phyloP scores from a whole-genome alignment of 1,140 invertebrate species.

The Ectropis grisescens region DNA sequence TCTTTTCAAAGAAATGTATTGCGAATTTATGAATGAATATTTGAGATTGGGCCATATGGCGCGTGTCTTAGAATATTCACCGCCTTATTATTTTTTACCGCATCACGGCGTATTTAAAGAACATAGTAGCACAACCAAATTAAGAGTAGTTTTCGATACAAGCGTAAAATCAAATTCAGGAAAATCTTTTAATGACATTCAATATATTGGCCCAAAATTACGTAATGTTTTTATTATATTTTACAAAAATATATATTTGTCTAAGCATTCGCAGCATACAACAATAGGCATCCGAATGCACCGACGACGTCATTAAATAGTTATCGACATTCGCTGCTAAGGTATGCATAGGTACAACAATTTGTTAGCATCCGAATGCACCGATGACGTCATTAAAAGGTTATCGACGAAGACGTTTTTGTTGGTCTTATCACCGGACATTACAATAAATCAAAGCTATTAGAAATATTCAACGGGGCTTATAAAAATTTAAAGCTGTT shows the following conservation, averaged over 20 bases:
- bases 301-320: background rate
- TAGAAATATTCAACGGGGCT: conserved; percentile 2
- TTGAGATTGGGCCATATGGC: conserved; percentile 24
- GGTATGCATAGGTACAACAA: no score
- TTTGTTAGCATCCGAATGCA: no score
- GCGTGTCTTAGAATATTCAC: background rate
- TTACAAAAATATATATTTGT: conserved; percentile 9
- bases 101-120: conserved; percentile 43
- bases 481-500: background rate
- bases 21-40: conserved; percentile 30
- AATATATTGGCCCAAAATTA: conserved; percentile 26
- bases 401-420: conserved; percentile 1
- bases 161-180: conserved; percentile 11
- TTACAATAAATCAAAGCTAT: conserved; percentile 1
- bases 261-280: conserved; percentile 4
- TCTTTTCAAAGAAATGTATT: conserved; percentile 15
- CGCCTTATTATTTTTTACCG: conserved; percentile 34
- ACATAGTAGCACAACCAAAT: conserved; percentile 25
- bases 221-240: conserved; percentile 23
- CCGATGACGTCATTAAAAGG: no score
- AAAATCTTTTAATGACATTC: conserved; percentile 26
- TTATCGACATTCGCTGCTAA: no score
- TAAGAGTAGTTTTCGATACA: conserved; percentile 37
- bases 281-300: conserved; percentile 1
- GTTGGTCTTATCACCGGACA: background rate